Evolutionary conservation across 1,140 invertebrate species (phyloP).

Genomic region (Trigoniulus corallinus): DNA sequence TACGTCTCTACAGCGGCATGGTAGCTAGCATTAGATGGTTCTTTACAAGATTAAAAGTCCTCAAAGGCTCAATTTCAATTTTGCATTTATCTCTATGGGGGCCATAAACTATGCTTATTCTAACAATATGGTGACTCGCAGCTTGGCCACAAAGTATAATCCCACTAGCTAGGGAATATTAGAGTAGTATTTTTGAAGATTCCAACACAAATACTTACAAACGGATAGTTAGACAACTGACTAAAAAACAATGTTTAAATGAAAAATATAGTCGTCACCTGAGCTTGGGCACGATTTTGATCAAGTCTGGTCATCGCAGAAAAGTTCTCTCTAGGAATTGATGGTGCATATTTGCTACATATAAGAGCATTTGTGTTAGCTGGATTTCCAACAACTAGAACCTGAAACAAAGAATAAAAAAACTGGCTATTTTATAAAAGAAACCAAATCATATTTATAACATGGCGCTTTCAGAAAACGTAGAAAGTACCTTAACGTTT

Average conservation of each 20-base stretch:
- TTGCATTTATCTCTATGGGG: no score
- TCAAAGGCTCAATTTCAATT: no score
- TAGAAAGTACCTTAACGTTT: slow-evolving; percentile 64
- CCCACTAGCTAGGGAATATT: no score
- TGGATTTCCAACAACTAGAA: slow-evolving; percentile 94
- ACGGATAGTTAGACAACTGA: no score
- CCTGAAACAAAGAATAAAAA: slow-evolving; percentile 21
- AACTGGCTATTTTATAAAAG: neutral
- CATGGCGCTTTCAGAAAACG: neutral
- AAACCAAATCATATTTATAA: slow-evolving; percentile 4
- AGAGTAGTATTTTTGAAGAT: no score
- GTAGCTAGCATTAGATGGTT: no score
- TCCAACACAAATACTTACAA: no score
- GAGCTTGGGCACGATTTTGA: slow-evolving; percentile 86
- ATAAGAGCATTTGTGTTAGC: slow-evolving; percentile 98
- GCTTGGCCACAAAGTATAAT: no score
- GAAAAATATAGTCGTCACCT: slow-evolving; percentile 27
- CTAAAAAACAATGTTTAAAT: neutral
- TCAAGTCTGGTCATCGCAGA: slow-evolving; percentile 96
- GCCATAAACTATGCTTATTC: no score
- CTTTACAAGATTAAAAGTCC: no score
- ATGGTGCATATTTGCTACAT: slow-evolving; percentile 90
- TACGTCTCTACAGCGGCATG: no score
- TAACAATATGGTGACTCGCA: no score
- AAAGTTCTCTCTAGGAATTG: slow-evolving; percentile 92